Base-by-base conservation (phyloP, 1,140 invertebrate species). In the Calosoma granatense region DNA sequence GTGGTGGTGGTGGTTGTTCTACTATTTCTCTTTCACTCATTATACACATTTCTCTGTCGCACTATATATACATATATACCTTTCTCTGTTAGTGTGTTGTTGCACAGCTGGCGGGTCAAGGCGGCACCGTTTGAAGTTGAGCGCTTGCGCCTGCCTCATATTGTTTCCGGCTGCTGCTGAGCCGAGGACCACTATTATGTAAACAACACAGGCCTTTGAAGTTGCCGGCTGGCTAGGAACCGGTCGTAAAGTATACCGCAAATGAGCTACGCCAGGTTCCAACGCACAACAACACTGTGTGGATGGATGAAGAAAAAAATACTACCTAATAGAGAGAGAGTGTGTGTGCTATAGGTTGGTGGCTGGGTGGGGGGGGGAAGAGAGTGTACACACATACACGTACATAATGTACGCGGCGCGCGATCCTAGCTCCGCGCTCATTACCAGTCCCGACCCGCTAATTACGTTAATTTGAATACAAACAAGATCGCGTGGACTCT, bases 141-240 rank as follows among this genome's bases (percentile, higher is more conserved):
- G 63, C 64, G 61, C 59, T 63, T 47, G 65, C 64, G 67, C 65
- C 66, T 64, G 65, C 65, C 66, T 69, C 68, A 64, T 69, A 71
- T 70, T 71, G 69, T 71, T 71, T 71, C 69, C 69, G 69, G 69
- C 68, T 71, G 69, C 53, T 54, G 41, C 41, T 47, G 41, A 47
- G 53, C 69, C 66, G 68, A 64, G 68, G 69, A 70, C 69, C 69
- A 66, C 68, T 70, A 70, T 71, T 71, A 71, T 71, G 69, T 71
- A 71, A 71, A 71, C 69, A 71, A 67, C 66, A 63, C 62, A 61
- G 63, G 56, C 64, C 67, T 70, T 70, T 70, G 69, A 70, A 66
- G 68, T 70, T 60, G 67, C 66, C 68, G 67, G 61, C 66, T 57
- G 53, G 59, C 59, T 56, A 53, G 51, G 21, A 53, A 65, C 61